phyloP scores from a whole-genome alignment of 2,888 invertebrate species.

The Cheilosia pagana region DNA sequence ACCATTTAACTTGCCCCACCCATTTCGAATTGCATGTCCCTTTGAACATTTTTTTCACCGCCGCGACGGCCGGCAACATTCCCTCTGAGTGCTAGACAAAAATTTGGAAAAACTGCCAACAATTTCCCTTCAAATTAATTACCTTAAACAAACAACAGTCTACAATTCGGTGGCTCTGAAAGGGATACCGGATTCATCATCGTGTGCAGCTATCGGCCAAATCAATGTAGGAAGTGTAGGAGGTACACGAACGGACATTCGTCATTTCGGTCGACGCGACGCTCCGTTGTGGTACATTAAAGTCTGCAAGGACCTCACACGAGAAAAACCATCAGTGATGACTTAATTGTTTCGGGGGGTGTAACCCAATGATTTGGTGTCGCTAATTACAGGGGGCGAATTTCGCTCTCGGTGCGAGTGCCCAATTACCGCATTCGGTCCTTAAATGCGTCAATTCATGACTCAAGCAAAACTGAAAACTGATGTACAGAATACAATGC shows the following conservation, averaged over 20 bases:
- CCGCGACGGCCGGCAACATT: not conserved
- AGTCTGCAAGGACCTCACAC: constrained; percentile 65
- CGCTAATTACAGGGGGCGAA: constrained; percentile 81
- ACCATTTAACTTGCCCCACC: not conserved
- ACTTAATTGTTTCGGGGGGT: constrained; percentile 76
- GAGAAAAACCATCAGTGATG: constrained; percentile 61
- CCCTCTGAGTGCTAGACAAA: not conserved
- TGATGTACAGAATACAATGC: not conserved
- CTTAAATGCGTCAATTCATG: constrained; percentile 61
- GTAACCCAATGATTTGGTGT: constrained; percentile 80
- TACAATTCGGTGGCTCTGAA: constrained; percentile 27
- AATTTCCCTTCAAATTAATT: constrained; percentile 49
- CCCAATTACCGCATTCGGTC: constrained; percentile 57
- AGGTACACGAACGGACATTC: constrained; percentile 52
- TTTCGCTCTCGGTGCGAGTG: constrained; percentile 76
- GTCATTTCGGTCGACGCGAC: constrained; percentile 45
- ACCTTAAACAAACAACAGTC: constrained; percentile 61
- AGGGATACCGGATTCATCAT: constrained; percentile 32
- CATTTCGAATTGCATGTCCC: constrained; percentile 12
- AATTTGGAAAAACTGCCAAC: constrained; percentile 1
- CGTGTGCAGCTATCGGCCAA: constrained; percentile 19
- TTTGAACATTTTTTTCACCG: not conserved
- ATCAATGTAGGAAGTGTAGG: constrained; percentile 58
- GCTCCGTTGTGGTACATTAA: constrained; percentile 35
- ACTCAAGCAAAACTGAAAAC: constrained; percentile 28